Evolutionary conservation across 2,888 invertebrate species (phyloP), one percentile per base, ranked within the genome.

Genomic region (Drosophila affinis): DNA sequence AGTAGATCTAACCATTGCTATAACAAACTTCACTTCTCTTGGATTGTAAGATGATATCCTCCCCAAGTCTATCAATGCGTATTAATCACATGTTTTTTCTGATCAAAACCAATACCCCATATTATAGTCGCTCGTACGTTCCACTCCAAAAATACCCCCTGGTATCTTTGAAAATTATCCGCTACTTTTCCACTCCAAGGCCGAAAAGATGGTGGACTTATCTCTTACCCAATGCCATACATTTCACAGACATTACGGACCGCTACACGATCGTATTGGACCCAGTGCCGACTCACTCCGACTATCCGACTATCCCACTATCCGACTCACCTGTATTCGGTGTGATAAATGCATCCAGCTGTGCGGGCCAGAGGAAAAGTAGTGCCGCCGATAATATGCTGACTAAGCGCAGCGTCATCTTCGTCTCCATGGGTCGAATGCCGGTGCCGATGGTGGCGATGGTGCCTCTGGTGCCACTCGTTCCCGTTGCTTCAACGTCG

Each of bases 311-410:
- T 24, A 27, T 27, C 7, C 27, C 27, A 27, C 27, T 24, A 24
- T 24, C 24, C 45, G 14, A 69, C 89, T 88, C 81, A 90, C 90
- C 90, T 85, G 89, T 81, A 59, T 88, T 85, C 76, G 87, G 86
- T 59, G 91, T 84, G 73, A 91, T 86, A 71, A 82, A 91, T 58
- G 90, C 90, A 76, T 88, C 89, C 89, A 91, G 76, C 79, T 90
- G 90, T 70, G 88, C 81, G 65, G 91, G 87, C 81, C 87, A 77
- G 54, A 87, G 72, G 48, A 87, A 71, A 45, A 72, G 70, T 62
- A 89, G 57, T 67, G 87, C 72, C 62, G 80, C 56, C 58, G 78
- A 75, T 71, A 81, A 76, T 61, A 87, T 76, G 88, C 84, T 79
- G 78, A 81, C 74, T 72, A 81, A 89, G 70, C 76, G 84, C 78